These are phyloP conservation scores for Lasioglossum oenotherae DNA, from an alignment of 2,888 invertebrate genomes.

Conservation along the genomic window DNA sequence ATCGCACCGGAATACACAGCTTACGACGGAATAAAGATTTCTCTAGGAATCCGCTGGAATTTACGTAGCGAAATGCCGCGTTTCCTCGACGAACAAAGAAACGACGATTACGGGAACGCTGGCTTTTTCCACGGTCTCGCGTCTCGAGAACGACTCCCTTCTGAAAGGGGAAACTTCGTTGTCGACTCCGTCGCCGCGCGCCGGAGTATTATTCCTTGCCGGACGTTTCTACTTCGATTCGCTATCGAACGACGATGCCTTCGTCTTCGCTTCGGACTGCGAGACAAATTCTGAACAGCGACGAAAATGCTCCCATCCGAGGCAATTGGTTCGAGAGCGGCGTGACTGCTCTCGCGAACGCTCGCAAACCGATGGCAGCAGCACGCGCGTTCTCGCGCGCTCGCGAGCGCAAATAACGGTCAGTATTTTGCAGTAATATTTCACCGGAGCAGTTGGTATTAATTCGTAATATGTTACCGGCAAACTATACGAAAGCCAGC, in stretches of 20 bases:
- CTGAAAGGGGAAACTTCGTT: not conserved
- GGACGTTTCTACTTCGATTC: not conserved
- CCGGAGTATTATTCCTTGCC: too few relatives aligned
- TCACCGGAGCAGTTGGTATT: constrained; percentile 85
- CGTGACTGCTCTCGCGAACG: not conserved
- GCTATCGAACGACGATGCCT: not conserved
- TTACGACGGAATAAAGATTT: constrained; percentile 21
- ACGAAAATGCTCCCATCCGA: constrained; percentile 63
- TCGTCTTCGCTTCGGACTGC: constrained; percentile 1
- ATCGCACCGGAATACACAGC: constrained; percentile 28
- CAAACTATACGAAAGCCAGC: constrained; percentile 82
- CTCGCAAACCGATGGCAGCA: constrained; percentile 28
- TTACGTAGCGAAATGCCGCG: constrained; percentile 1
- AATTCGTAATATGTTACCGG: constrained; percentile 85
- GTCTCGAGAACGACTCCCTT: not conserved
- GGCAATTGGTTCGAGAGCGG: constrained; percentile 60
- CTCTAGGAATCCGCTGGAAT: constrained; percentile 14
- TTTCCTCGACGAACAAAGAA: not conserved
- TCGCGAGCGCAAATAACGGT: constrained; percentile 82
- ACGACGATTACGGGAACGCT: constrained; percentile 5
- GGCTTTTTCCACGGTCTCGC: not conserved
- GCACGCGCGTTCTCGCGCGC: constrained; percentile 45
- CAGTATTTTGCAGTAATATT: constrained; percentile 84
- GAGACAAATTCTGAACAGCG: constrained; percentile 59
- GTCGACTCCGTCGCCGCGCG: too few relatives aligned